Evolutionary conservation across 2,888 invertebrate genomes (phyloP).

Genomic region (Molorchus minor): DNA sequence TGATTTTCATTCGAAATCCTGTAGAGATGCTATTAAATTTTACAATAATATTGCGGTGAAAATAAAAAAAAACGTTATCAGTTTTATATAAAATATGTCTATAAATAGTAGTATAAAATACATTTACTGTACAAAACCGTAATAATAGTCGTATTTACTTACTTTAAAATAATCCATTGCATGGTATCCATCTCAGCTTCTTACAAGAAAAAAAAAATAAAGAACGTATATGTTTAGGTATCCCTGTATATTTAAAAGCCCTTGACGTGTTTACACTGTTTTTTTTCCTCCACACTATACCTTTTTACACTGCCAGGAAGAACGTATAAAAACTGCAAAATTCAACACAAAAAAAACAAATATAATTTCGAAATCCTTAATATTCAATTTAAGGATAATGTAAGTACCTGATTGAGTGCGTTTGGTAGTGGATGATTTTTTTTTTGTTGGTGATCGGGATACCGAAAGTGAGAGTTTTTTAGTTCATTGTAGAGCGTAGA

Average conservation of each 20-base stretch:
- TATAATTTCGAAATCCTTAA: not conserved
- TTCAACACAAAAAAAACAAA: conserved; percentile 3
- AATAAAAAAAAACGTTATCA: too few relatives aligned
- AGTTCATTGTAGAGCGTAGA: conserved; percentile 27
- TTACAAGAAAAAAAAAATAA: not conserved
- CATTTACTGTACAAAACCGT: too few relatives aligned
- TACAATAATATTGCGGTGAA: too few relatives aligned
- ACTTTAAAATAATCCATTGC: conserved; percentile 5
- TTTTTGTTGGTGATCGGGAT: conserved; percentile 8
- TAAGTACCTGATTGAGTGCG: conserved; percentile 27
- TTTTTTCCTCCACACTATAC: conserved; percentile 28
- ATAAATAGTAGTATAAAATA: too few relatives aligned
- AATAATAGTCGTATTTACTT: too few relatives aligned
- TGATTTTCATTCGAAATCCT: too few relatives aligned
- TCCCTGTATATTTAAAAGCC: too few relatives aligned
- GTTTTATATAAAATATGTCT: too few relatives aligned
- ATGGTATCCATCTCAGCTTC: not conserved
- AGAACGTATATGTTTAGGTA: not conserved
- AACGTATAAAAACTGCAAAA: conserved; percentile 28
- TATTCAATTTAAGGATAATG: not conserved
- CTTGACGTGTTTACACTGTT: not conserved
- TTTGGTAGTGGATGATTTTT: conserved; percentile 11
- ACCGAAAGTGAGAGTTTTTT: conserved; percentile 37
- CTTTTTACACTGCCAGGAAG: conserved; percentile 29
- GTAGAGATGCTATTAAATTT: too few relatives aligned